Conservation (phyloP, 1,140 invertebrate species). For the Anoplolepis gracilipes region DNA sequence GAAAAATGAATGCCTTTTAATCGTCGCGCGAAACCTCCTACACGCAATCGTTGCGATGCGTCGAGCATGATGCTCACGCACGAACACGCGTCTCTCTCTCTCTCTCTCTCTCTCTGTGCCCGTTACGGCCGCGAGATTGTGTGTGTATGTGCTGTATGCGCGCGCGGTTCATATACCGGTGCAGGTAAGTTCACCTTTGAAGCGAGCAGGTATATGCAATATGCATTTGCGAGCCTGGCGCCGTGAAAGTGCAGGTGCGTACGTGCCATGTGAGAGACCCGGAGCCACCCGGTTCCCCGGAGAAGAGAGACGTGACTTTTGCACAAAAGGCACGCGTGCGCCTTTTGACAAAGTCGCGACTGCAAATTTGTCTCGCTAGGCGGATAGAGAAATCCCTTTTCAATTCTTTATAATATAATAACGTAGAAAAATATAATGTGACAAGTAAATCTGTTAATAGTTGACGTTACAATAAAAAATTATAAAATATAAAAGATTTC, state of each 20-base stretch:
- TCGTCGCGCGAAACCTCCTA: conserved; percentile 36
- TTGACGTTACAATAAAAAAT: background rate
- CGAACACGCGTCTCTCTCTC: background rate
- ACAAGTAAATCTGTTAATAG: background rate
- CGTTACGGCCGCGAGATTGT: too few species aligned
- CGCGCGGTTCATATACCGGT: conserved; percentile 31
- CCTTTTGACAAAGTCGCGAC: background rate
- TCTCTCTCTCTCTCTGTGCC: too few species aligned
- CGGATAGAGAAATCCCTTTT: too few species aligned
- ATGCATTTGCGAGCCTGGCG: conserved; percentile 49
- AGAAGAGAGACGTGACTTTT: background rate
- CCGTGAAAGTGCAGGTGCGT: conserved; percentile 57
- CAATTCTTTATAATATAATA: conserved; percentile 4
- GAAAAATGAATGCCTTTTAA: conserved; percentile 51
- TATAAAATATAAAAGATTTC: background rate
- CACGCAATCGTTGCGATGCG: conserved; percentile 10
- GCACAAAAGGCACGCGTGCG: background rate
- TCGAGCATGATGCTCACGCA: background rate
- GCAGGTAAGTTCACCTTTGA: conserved; percentile 61
- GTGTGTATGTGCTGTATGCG: background rate
- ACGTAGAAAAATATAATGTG: background rate
- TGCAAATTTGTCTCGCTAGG: background rate
- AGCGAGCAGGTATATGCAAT: conserved; percentile 59
- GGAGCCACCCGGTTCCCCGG: conserved; percentile 20
- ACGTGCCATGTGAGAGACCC: conserved; percentile 21